These are phyloP conservation scores for Bergia puertoricense DNA, from an alignment of 92 coral and sea anemone species.

Conservation along the genomic window DNA sequence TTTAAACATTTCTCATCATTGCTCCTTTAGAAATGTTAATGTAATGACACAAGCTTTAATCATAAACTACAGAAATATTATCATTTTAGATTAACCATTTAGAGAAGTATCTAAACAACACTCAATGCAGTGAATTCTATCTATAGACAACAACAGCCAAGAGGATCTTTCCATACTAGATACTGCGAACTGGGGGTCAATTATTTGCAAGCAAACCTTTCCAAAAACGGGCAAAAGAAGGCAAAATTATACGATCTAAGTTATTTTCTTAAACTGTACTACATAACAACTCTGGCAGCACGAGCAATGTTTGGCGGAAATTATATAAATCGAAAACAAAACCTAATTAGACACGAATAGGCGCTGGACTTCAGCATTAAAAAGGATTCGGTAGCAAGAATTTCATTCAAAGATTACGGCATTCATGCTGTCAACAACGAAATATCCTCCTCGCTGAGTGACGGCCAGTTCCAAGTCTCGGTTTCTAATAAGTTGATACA, in stretches of 20 bases:
- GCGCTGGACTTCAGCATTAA: not conserved
- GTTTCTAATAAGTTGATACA: not conserved
- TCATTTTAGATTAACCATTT: constrained; percentile 23
- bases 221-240: not conserved
- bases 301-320: not conserved
- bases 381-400: not conserved
- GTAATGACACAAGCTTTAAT: constrained; percentile 7
- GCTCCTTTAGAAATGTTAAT: constrained; percentile 23
- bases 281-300: not conserved
- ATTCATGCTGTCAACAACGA: not conserved
- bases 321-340: not conserved
- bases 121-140: constrained; percentile 18
- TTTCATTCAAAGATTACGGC: constrained; percentile 23
- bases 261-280: not conserved
- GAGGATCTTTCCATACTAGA: not conserved
- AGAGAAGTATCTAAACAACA: constrained; percentile 16
- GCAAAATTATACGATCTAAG: not conserved
- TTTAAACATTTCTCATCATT: not conserved
- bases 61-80: not conserved
- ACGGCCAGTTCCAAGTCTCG: not conserved
- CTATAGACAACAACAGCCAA: not conserved
- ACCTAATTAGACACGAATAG: not conserved
- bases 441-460: not conserved
- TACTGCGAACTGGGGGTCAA: not conserved
- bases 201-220: not conserved